Conservation (phyloP, 2,113 vertebrate genomes). For the Psephotus haematonotus region DNA sequence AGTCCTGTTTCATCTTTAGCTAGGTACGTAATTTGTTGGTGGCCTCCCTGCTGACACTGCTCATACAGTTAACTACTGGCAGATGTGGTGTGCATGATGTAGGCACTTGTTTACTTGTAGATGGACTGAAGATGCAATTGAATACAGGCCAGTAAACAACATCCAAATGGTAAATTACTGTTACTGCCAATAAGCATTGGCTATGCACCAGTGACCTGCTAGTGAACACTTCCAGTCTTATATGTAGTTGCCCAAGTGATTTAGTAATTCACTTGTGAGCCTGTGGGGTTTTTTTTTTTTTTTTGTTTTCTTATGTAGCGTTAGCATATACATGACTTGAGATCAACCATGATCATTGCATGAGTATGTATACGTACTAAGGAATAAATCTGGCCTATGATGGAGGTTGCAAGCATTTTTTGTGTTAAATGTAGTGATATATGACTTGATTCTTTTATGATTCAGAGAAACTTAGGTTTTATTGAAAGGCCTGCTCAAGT, state of each 20-base stretch:
- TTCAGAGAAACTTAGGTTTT: neutral
- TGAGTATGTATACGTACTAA: neutral
- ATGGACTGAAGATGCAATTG: neutral
- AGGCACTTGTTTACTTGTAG: neutral
- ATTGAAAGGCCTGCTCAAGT: neutral
- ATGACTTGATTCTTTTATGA: neutral
- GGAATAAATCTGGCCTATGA: neutral
- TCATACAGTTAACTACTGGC: neutral
- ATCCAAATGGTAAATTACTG: neutral
- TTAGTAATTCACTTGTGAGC: neutral
- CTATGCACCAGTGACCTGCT: neutral
- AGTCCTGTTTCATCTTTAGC: neutral
- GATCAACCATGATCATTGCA: neutral
- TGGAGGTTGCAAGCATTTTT: neutral
- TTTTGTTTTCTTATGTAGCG: neutral
- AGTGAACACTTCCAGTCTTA: neutral
- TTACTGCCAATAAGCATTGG: neutral
- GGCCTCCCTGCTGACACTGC: neutral
- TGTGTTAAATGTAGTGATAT: neutral
- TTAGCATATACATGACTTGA: neutral
- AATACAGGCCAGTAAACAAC: neutral
- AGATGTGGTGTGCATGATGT: neutral
- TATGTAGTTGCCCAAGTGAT: neutral
- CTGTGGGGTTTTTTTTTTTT: rapidly evolving
- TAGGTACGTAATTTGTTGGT: neutral